phyloP scores from a whole-genome alignment of 2,113 vertebrate genomes.

The Pterocles orientalis region DNA sequence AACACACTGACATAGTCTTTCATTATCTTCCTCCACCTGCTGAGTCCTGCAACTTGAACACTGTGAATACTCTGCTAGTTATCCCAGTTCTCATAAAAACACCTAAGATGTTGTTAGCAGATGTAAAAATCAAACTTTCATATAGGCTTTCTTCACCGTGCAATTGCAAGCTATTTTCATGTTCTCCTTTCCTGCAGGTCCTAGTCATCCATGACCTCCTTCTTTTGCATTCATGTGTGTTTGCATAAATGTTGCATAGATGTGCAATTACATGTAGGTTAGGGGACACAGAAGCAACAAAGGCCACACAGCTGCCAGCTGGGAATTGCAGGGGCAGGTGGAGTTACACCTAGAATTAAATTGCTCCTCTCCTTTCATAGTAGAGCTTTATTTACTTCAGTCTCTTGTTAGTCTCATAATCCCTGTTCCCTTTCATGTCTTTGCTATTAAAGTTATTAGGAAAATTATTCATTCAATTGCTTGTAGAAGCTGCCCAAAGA shows the following conservation, averaged over 20 bases:
- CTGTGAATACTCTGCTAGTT: neutral
- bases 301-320: neutral
- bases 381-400: neutral
- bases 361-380: neutral
- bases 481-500: slow-evolving; percentile 58
- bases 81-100: neutral
- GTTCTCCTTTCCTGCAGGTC: neutral
- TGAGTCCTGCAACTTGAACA: neutral
- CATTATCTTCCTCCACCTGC: neutral
- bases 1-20: neutral
- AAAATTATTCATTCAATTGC: slow-evolving; percentile 63
- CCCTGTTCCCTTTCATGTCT: slow-evolving; percentile 29
- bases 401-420: neutral
- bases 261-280: neutral
- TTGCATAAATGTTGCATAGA: neutral
- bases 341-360: neutral
- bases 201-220: neutral
- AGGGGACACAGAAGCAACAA: neutral
- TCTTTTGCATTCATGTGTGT: neutral
- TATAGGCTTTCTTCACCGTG: neutral
- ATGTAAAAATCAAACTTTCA: neutral
- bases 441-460: slow-evolving; percentile 49
- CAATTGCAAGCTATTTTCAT: neutral
- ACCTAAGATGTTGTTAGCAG: neutral
- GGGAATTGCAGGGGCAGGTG: neutral